Conservation (phyloP, 2,797 vertebrate species). For the Geotrypetes seraphini region DNA sequence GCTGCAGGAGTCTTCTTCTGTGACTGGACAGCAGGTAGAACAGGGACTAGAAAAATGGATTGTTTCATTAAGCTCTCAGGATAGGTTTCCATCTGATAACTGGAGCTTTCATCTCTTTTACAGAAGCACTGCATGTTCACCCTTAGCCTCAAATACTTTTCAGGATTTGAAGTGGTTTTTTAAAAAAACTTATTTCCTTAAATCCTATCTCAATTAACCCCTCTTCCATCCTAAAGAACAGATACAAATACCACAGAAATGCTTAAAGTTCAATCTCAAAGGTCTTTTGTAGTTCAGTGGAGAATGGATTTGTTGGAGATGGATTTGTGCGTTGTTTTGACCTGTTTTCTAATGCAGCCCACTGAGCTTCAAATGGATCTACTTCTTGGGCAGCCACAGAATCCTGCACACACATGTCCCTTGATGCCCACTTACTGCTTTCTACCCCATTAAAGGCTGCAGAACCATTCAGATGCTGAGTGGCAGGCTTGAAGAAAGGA, state of each 20-base stretch:
- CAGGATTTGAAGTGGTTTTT: too few species aligned
- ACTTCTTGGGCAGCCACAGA: constrained; percentile 41
- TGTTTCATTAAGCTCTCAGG: not conserved
- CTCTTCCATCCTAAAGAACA: constrained; percentile 13
- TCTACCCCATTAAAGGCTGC: constrained; percentile 54
- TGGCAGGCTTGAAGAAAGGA: constrained; percentile 49
- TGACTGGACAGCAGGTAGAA: not conserved
- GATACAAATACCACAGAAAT: not conserved
- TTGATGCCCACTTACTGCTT: constrained; percentile 32
- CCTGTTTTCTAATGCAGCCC: constrained; percentile 86
- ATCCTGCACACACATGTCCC: constrained; percentile 43
- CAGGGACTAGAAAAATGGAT: not conserved
- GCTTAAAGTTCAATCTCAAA: constrained; percentile 94
- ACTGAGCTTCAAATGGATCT: constrained; percentile 93
- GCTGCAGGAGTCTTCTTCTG: too few species aligned
- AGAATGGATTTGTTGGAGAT: constrained; percentile 96
- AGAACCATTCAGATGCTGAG: constrained; percentile 71
- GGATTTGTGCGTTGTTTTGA: constrained; percentile 82
- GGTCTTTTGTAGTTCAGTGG: constrained; percentile 93
- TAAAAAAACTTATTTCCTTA: not conserved
- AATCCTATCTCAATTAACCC: not conserved
- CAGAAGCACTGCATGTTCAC: too few species aligned
- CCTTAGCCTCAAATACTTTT: too few species aligned
- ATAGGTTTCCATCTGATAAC: not conserved
- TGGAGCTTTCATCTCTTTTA: too few species aligned